phyloP scores from a whole-genome alignment of 1,140 invertebrate species.

The Orchesella cincta region DNA sequence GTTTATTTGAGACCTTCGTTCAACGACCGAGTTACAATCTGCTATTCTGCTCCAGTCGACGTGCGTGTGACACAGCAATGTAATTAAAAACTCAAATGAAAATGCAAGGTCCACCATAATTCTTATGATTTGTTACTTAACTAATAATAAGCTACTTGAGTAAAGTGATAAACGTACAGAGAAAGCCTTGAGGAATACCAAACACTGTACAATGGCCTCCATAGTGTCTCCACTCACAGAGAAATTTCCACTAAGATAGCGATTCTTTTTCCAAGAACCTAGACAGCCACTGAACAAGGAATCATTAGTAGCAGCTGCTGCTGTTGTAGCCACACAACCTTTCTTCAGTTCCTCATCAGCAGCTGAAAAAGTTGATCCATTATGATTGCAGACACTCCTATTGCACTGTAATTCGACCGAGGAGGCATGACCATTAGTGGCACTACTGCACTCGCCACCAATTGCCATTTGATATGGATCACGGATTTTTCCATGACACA shows the following conservation, averaged over 20 bases:
- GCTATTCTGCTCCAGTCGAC: no score
- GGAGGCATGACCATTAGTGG: constrained; percentile 11
- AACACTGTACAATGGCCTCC: constrained; percentile 88
- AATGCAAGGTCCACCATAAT: no score
- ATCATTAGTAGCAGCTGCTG: not conserved
- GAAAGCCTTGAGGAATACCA: constrained; percentile 87
- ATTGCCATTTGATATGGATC: constrained; percentile 23
- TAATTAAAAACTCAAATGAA: no score
- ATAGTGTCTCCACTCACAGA: constrained; percentile 84
- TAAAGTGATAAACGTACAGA: constrained; percentile 86
- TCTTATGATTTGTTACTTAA: no score
- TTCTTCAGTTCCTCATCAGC: constrained; percentile 8
- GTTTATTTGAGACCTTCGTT: no score
- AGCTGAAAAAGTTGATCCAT: constrained; percentile 22
- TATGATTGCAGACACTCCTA: constrained; percentile 6
- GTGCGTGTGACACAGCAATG: no score
- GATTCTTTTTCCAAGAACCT: constrained; percentile 58
- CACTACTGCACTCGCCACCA: constrained; percentile 17
- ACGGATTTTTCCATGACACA: constrained; percentile 17
- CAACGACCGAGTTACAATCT: no score
- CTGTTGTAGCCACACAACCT: not conserved
- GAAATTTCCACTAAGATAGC: constrained; percentile 81
- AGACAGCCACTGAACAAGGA: constrained; percentile 31
- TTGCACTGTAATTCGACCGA: not conserved
- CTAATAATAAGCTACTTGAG: no score